phyloP scores from a whole-genome alignment of 2,888 invertebrate genomes.

The Apocheima hispidaria region DNA sequence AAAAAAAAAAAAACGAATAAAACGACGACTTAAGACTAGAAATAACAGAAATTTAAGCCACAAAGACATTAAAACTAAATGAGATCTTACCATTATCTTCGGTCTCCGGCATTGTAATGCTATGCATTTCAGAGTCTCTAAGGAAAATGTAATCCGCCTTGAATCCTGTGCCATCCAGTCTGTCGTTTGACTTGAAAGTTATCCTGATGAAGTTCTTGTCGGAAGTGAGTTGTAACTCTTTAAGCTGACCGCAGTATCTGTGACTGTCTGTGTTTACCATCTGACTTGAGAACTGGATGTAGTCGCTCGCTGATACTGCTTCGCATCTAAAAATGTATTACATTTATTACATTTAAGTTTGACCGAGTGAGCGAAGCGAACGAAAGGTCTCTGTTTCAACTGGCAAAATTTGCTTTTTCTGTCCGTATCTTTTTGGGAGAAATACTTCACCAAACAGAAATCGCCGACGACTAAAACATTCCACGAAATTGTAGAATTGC shows the following conservation, averaged over 20 bases:
- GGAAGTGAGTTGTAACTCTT: conserved; percentile 92
- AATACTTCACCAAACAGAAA: no score
- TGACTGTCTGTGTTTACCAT: conserved; percentile 93
- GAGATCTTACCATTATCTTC: conserved; percentile 61
- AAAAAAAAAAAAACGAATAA: no score
- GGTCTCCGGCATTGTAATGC: conserved; percentile 69
- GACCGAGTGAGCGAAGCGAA: no score
- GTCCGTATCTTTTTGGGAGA: no score
- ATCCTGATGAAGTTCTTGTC: conserved; percentile 96
- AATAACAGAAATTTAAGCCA: background rate
- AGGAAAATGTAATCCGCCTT: conserved; percentile 95
- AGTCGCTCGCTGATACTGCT: conserved; percentile 96
- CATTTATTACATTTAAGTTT: no score
- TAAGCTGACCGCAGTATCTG: conserved; percentile 93
- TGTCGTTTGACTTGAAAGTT: conserved; percentile 96
- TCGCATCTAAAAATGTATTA: conserved; percentile 91
- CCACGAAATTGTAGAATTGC: no score
- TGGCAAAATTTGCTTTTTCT: no score
- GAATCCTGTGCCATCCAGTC: conserved; percentile 97
- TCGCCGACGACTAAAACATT: no score
- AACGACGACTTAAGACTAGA: background rate
- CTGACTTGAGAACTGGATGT: conserved; percentile 97
- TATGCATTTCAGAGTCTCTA: conserved; percentile 88
- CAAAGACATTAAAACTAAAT: conserved; percentile 10
- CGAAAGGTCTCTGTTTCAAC: no score